Base-by-base conservation (phyloP, 2,113 vertebrate species). In the Rhynchomys soricoides region DNA sequence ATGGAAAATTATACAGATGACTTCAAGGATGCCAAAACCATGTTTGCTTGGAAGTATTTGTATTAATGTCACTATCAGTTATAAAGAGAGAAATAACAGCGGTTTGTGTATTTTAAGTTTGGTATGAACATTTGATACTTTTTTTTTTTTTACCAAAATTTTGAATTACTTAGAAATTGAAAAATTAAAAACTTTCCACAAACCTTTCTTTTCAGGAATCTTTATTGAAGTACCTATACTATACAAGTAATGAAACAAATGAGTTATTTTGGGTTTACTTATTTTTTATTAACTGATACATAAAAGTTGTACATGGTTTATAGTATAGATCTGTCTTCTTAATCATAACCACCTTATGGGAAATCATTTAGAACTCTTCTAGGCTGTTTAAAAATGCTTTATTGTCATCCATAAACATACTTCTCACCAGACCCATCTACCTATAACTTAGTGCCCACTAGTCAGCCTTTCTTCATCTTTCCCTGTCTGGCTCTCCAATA, bases 191-290 rank as follows among this genome's bases (percentile, higher is more conserved):
- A 55, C 11, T 88, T 10, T 74, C 43, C 37, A 37, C 26, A 86
- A 68, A 31, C 48, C 50, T 7, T 91, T 73, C 29, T 78, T 78
- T 73, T 66, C 1, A 45, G 57, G n/a, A 12, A 68, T 50, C 29
- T 87, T 94, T 87, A 62, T 37, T 78, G 15, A 62, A 77, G 13
- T 86, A 77, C 59, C 75, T 88, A 97, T 96, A 90, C 24, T 50
- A 48, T 12, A 4, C 81, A 88, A 77, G 37, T 66, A 48, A 86
- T 75, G 52, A 73, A 37, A 66, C 6, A 79, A 37, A 48, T 45
- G 74, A 15, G 37, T 43, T 73, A 9, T 66, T 57, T 29, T 43
- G 55, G 24, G 5, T 83, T 43, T 91, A 55, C 48, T 82, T 90
- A 17, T n/a, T 81, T 85, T 90, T 90, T 62, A 74, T 59, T 50